Conservation (phyloP, 1,140 invertebrate species). For the Epicauta chinensis region DNA sequence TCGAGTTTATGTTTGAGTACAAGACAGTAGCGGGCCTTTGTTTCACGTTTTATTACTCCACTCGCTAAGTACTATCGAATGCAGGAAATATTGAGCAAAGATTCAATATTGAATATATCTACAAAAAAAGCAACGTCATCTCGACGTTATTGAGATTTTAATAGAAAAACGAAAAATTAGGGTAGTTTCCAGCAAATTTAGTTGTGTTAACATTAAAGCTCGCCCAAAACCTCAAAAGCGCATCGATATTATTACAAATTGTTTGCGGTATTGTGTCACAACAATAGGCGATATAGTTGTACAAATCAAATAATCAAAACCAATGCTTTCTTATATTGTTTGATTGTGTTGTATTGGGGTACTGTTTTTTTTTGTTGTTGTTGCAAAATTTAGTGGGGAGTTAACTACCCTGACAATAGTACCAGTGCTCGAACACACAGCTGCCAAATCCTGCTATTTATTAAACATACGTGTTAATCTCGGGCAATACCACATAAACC, state of each 20-base stretch:
- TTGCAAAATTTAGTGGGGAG: background rate
- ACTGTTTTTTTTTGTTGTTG: background rate
- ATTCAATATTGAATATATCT: background rate
- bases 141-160: no score
- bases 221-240: slow-evolving; percentile 26
- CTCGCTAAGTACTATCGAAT: slow-evolving; percentile 1
- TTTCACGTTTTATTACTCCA: background rate
- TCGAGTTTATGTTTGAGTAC: slow-evolving; percentile 7
- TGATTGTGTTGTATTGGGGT: background rate
- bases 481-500: slow-evolving; percentile 17
- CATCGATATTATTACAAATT: slow-evolving; percentile 37
- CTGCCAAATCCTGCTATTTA: slow-evolving; percentile 32
- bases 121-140: no score
- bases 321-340: no score
- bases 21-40: slow-evolving; percentile 15
- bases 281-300: slow-evolving; percentile 20
- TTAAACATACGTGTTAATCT: slow-evolving; percentile 30
- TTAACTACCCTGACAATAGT: slow-evolving; percentile 25
- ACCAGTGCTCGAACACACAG: slow-evolving; percentile 23
- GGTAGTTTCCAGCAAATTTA: no score
- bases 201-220: slow-evolving; percentile 10
- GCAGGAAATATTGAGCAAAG: slow-evolving; percentile 16
- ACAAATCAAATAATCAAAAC: no score
- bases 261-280: slow-evolving; percentile 31
- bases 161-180: no score